phyloP scores from a whole-genome alignment of 53 echinoderm and acorn worm species.

The Mesocentrotus franciscanus region DNA sequence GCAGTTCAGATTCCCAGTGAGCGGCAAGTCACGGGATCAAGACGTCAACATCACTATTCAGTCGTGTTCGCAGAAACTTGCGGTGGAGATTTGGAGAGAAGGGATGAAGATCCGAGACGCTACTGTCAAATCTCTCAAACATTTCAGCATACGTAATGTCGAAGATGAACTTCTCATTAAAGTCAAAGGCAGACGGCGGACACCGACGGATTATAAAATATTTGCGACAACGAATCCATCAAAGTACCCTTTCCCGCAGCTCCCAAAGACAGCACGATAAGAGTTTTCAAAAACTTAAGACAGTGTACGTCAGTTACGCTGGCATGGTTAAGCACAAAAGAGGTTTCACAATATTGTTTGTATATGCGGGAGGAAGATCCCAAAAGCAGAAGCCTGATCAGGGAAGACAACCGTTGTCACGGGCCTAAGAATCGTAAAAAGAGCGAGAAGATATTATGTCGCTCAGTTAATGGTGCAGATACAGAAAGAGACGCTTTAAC shows the following conservation, averaged over 20 bases:
- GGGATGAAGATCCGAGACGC: slow-evolving; percentile 77
- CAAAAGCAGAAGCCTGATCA: slow-evolving; percentile 52
- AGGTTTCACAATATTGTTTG: slow-evolving; percentile 95
- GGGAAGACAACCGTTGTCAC: slow-evolving; percentile 77
- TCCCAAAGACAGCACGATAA: slow-evolving; percentile 92
- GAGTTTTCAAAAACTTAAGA: slow-evolving; percentile 89
- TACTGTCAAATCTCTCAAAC: slow-evolving; percentile 80
- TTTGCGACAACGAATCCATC: slow-evolving; percentile 90
- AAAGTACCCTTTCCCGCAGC: slow-evolving; percentile 91
- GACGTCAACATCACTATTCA: slow-evolving; percentile 84
- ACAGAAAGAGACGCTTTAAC: slow-evolving; percentile 82
- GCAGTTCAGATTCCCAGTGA: slow-evolving; percentile 85
- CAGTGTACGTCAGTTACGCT: slow-evolving; percentile 93
- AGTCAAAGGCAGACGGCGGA: slow-evolving; percentile 77
- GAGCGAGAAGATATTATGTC: slow-evolving; percentile 93
- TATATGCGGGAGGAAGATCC: slow-evolving; percentile 88
- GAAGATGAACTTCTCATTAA: slow-evolving; percentile 78
- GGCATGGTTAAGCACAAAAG: slow-evolving; percentile 95
- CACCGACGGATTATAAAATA: slow-evolving; percentile 80
- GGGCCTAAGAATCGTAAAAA: slow-evolving; percentile 95
- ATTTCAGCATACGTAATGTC: slow-evolving; percentile 83
- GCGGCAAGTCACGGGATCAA: slow-evolving; percentile 67
- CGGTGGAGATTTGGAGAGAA: slow-evolving; percentile 82
- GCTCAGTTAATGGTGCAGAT: slow-evolving; percentile 79
- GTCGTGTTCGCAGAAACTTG: slow-evolving; percentile 85